Evolutionary conservation across 2,888 invertebrate genomes (phyloP), one percentile per base, ranked within the genome.

Genomic region (Asteroscopus sphinx): DNA sequence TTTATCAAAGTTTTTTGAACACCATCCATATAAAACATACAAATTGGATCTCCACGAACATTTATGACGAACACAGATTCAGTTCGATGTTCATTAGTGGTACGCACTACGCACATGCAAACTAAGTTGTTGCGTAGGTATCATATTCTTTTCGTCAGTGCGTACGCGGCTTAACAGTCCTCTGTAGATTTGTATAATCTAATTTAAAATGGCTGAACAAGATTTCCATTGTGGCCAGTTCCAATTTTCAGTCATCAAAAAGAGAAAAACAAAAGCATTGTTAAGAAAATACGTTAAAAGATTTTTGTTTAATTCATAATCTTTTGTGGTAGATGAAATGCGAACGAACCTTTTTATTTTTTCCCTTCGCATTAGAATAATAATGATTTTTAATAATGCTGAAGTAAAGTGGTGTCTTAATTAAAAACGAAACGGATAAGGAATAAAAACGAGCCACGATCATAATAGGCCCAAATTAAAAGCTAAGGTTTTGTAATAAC

Each of bases 351-450:
- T 76, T 64, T 73, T 76, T 73, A 54, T 61, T 63, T 64, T 39
- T 69, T 54, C 47, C 55, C 57, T 54, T 17, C 64, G 40, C 53
- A 73, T 64, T 73, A 64, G 60, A 73, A 76, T 76, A 76, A 73
- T 73, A 73, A 73, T 73, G 69, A 73, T 76, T 73, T 73, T 73
- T 68, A 63, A 76, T 76, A 76, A 68, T 63, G 49, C 52, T 35
- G 12, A 25, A 75, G 44, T 48, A 63, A 76, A 72, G 55, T 63
- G 72, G 48, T 55, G 46, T 48, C 68, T 57, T 73, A 54, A 73
- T 73, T 73, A 72, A 60, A 75, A 45, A 66, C 17, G 30, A 55
- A n/a, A 49, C n/a, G 13, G 21, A 28, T 13, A 35, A 21, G 4
- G 21, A 47, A 59, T 48, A 51, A 53, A 59, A 37, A 26, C n/a